These are phyloP conservation scores for Sisor rabdophorus DNA, from an alignment of 2,113 vertebrate species.

Conservation along the genomic window DNA sequence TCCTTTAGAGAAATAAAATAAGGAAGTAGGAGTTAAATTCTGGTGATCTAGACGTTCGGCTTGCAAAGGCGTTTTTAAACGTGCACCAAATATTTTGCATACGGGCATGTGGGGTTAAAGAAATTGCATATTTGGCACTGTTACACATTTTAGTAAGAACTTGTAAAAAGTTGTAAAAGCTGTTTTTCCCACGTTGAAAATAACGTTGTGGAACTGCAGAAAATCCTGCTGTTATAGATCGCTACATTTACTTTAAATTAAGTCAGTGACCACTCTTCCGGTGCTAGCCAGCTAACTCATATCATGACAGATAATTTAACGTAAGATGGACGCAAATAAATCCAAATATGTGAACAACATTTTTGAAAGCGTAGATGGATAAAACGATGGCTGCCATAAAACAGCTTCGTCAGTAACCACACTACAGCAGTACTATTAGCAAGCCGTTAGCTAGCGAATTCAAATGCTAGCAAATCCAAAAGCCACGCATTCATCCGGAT, in stretches of 20 bases:
- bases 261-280: neutral
- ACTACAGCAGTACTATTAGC: neutral
- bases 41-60: too few species aligned
- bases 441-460: conserved; percentile 2
- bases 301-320: neutral
- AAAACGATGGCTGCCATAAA: neutral
- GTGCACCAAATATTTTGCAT: neutral
- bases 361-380: neutral
- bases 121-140: neutral
- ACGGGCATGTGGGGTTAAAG: too few species aligned
- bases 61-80: neutral
- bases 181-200: neutral
- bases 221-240: neutral
- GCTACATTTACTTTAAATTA: neutral
- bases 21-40: neutral
- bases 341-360: neutral
- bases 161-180: neutral
- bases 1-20: neutral
- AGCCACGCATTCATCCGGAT: conserved; percentile 40
- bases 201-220: neutral
- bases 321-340: neutral
- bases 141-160: too few species aligned
- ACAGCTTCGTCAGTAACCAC: neutral
- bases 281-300: neutral
- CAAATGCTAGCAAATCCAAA: conserved; percentile 17